A percentile compares a stretch with the other conserved stretches of the same genome.
Conservation (phyloP, 2,888 invertebrate genomes). For the Eristalis pertinax region DNA sequence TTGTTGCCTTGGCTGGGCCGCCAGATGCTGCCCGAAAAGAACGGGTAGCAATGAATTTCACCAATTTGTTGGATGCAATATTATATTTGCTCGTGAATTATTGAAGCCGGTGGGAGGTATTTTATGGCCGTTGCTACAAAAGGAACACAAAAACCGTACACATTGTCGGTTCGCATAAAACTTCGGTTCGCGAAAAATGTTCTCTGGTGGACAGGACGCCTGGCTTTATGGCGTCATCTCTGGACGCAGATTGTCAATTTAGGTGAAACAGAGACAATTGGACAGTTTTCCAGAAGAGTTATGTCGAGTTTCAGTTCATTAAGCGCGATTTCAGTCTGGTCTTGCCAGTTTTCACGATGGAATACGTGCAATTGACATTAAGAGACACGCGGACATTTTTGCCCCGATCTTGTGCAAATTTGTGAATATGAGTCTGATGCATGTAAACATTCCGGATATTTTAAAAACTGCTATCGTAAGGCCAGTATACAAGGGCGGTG, state of each 20-base stretch:
- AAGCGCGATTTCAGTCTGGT: too few relatives aligned
- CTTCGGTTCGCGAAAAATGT: background rate
- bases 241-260: background rate
- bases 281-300: too few relatives aligned
- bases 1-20: background rate
- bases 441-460: too few relatives aligned
- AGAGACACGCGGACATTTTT: too few relatives aligned
- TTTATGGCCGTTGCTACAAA: background rate
- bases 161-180: background rate
- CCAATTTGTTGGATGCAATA: background rate
- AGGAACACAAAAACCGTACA: background rate
- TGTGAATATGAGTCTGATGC: too few relatives aligned
- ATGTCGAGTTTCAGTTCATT: too few relatives aligned
- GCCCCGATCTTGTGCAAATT: too few relatives aligned
- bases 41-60: background rate
- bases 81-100: background rate
- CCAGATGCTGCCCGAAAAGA: background rate
- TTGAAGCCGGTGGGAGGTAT: background rate
- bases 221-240: background rate
- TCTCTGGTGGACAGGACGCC: background rate
- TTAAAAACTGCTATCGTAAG: too few relatives aligned
- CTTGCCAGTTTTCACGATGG: too few relatives aligned
- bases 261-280: background rate
- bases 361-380: too few relatives aligned
- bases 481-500: too few relatives aligned